Evolutionary conservation across 2,888 invertebrate genomes (phyloP).

Genomic region (Stenolophus ochropezus): DNA sequence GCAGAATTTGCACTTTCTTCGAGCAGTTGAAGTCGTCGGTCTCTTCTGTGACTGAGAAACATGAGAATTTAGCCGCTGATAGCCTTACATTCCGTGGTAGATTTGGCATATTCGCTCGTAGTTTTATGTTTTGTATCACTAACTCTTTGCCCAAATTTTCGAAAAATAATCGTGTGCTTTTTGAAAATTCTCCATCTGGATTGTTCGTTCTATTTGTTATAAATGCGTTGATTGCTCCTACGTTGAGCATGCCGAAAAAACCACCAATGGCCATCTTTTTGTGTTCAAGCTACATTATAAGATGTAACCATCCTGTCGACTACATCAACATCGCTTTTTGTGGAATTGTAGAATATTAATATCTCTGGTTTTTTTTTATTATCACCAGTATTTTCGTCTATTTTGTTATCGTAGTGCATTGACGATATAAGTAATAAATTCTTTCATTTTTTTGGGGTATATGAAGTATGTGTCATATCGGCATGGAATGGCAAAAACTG

Average conservation of each 20-base stretch:
- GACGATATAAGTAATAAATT: slow-evolving; percentile 45
- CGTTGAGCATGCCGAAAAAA: slow-evolving; percentile 44
- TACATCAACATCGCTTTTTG: not conserved
- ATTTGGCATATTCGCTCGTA: too few species aligned
- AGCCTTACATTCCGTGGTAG: not conserved
- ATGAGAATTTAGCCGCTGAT: slow-evolving; percentile 9
- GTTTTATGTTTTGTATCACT: not conserved
- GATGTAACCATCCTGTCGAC: not conserved
- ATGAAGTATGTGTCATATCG: slow-evolving; percentile 14
- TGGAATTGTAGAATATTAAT: slow-evolving; percentile 34
- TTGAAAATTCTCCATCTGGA: not conserved
- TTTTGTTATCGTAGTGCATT: slow-evolving; percentile 30
- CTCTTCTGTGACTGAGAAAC: slow-evolving; percentile 2
- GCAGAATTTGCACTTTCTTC: not conserved
- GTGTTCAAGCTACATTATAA: slow-evolving; percentile 41
- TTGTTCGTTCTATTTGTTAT: slow-evolving; percentile 20
- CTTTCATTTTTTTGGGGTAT: slow-evolving; percentile 39
- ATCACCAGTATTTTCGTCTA: not conserved
- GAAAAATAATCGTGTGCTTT: slow-evolving; percentile 17
- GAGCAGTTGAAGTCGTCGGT: not conserved
- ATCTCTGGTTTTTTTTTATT: slow-evolving; percentile 45
- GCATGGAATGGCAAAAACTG: not conserved
- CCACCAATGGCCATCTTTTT: slow-evolving; percentile 47
- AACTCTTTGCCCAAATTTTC: not conserved
- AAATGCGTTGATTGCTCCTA: slow-evolving; percentile 30